Evolutionary conservation across 2,797 vertebrate species (phyloP).

Genomic region (Zalophus californianus): DNA sequence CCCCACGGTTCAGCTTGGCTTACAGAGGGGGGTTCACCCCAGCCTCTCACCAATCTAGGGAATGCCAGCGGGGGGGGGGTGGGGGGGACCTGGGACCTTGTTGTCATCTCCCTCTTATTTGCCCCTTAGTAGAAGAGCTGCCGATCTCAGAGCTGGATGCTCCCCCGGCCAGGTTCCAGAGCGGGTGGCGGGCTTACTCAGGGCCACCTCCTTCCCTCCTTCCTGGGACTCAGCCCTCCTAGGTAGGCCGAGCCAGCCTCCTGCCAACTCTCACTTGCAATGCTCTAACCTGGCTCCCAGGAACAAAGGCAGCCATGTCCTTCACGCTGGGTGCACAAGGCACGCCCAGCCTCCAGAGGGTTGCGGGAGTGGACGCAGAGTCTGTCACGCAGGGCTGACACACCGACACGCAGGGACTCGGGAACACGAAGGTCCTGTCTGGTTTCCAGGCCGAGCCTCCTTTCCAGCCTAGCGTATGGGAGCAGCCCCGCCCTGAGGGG

Average conservation of each 20-base stretch:
- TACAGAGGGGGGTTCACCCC: neutral
- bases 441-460: neutral
- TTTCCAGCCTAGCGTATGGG: neutral
- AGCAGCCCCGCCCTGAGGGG: neutral
- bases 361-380: neutral
- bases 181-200: neutral
- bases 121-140: neutral
- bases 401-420: fast-evolving
- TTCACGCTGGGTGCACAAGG: neutral
- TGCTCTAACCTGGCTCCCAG: neutral
- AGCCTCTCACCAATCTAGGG: neutral
- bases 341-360: neutral
- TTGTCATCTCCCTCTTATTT: neutral
- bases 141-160: neutral
- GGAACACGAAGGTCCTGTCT: neutral
- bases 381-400: neutral
- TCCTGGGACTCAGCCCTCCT: neutral
- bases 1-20: neutral
- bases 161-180: neutral
- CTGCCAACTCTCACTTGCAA: neutral
- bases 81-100: neutral
- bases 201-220: neutral
- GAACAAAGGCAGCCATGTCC: neutral
- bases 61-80: fast-evolving
- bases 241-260: neutral